Evolutionary conservation across 23 tunicate species (phyloP), one percentile per base, ranked within the genome.

Genomic region (Phallusia fumigata): DNA sequence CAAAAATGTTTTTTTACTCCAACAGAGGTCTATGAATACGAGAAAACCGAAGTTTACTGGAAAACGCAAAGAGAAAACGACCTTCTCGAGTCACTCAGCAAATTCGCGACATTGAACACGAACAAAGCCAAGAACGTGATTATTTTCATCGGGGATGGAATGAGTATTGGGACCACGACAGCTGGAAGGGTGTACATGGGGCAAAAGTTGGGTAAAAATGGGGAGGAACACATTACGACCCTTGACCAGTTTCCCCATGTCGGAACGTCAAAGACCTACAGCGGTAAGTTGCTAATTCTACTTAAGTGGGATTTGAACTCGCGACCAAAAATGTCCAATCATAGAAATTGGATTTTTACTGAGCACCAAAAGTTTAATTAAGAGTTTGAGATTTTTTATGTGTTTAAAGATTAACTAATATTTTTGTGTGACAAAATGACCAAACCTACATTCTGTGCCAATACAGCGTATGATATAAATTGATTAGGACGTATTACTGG

Each of bases 121-220:
- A 24, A 22, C 3, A 80, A 78, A 65, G 98, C 98, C 1, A 94
- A 94, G 69, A 94, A 94, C 75, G 90, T 89, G 76, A 90, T 94
- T 2, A 13, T 94, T 22, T 52, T 94, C 26, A 82, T 94, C 52
- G 98, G 98, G 13, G 98, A 94, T 65, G 98, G 98, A 18, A 94
- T 94, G 98, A 91, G 92, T 44, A 31, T 94, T 13, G 84, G 91
- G 2, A 84, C 98, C 28, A 79, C 80, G 13, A 83, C 88, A 36
- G 98, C 98, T 8, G 98, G 98, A n/a, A 82, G 98, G 31, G 86
- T 94, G 33, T n/a, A 36, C 76, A 88, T 73, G 19, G 95, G 90
- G 6, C 69, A 58, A 58, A 58, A 58, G 13, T 6, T 21, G 69
- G 40, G 79, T 74, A 36, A 72, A 13, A 45, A 30, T 22, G 98